Percentiles rank a stretch among this genome's conserved stretches.
Evolutionary conservation across 53 echinoderm and acorn worm species (phyloP).

Genomic region (Crossaster papposus): DNA sequence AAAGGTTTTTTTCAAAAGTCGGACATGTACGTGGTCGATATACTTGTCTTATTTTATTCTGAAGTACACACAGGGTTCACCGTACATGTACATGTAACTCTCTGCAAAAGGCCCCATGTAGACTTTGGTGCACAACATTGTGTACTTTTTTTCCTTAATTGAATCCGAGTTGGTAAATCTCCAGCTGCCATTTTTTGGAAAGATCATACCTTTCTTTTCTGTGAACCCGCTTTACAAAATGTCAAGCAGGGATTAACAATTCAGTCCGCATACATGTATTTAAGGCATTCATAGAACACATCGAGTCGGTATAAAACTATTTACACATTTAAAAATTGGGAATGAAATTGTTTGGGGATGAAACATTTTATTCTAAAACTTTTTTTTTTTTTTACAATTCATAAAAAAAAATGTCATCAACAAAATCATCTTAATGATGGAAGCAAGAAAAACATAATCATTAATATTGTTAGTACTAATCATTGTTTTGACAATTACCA

Average conservation of each 20-base stretch:
- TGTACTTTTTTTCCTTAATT: background rate
- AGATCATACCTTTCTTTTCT: background rate
- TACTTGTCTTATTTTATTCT: background rate
- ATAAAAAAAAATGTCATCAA: too few species aligned
- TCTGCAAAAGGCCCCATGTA: background rate
- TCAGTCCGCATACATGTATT: background rate
- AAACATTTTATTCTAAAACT: too few species aligned
- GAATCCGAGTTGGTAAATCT: background rate
- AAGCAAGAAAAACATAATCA: too few species aligned
- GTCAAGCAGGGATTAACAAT: slow-evolving; percentile 23
- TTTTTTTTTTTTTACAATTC: too few species aligned
- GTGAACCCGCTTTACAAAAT: background rate
- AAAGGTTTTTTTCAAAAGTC: background rate
- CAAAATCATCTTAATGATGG: too few species aligned
- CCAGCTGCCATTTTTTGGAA: background rate
- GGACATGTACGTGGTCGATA: background rate
- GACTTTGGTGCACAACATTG: background rate
- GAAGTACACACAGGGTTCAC: background rate
- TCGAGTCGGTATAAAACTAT: background rate
- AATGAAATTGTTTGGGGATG: too few species aligned
- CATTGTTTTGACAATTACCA: too few species aligned
- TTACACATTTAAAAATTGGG: background rate
- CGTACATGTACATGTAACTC: too few species aligned
- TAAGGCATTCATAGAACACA: background rate
- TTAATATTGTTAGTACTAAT: too few species aligned